Conservation (phyloP, 2,888 invertebrate species). For the Leptopilina drosophilae region DNA sequence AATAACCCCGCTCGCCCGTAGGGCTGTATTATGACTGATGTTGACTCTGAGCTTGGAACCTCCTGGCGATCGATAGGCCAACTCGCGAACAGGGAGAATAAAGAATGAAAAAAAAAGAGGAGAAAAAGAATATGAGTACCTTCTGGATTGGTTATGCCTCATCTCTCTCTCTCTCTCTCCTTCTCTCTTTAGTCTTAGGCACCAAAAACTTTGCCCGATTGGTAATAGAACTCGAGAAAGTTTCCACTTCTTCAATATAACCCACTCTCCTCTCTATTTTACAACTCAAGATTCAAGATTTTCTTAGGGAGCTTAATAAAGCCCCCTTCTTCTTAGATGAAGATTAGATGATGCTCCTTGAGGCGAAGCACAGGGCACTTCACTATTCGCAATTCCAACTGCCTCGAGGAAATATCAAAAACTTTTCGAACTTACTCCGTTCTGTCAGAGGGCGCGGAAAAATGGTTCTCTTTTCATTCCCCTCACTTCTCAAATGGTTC, state of each 20-base stretch:
- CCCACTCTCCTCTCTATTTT: constrained; percentile 5
- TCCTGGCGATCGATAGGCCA: constrained; percentile 63
- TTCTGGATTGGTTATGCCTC: too few species aligned
- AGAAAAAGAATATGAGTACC: too few species aligned
- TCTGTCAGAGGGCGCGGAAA: not conserved
- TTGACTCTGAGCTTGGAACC: constrained; percentile 73
- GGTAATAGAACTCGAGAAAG: constrained; percentile 41
- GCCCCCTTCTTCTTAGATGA: constrained; percentile 42
- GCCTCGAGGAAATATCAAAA: constrained; percentile 21
- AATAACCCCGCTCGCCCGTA: constrained; percentile 74
- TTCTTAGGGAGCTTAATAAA: constrained; percentile 31
- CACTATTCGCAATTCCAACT: constrained; percentile 13
- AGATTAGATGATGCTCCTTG: constrained; percentile 50
- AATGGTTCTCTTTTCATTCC: too few species aligned
- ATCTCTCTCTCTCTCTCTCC: too few species aligned
- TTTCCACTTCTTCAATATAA: constrained; percentile 33
- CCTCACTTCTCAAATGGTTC: too few species aligned
- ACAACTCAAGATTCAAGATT: not conserved
- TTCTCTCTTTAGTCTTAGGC: constrained; percentile 48
- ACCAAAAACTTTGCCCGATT: constrained; percentile 15
- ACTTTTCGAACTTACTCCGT: constrained; percentile 3
- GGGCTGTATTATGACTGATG: constrained; percentile 77
- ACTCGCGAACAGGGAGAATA: constrained; percentile 57
- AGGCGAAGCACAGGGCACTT: not conserved
- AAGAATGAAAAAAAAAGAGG: too few species aligned